Evolutionary conservation across 2,797 vertebrate species (phyloP).

Genomic region (Ammospiza maritima): DNA sequence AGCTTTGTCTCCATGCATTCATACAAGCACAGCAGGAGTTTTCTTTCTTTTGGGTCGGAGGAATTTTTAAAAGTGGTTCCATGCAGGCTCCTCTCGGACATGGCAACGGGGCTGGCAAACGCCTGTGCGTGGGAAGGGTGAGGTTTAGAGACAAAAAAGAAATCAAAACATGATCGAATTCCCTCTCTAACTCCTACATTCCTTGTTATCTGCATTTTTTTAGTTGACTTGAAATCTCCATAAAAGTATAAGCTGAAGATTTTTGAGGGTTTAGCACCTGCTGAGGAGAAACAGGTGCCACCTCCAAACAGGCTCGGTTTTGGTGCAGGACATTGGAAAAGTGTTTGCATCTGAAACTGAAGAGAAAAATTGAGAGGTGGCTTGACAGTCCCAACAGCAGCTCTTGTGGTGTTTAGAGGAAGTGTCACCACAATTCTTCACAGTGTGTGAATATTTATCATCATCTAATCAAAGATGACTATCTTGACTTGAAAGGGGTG

Average conservation of each 20-base stretch:
- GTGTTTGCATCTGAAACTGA: neutral
- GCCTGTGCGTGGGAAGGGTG: neutral
- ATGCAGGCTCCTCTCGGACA: neutral
- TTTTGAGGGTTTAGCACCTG: neutral
- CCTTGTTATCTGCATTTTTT: slow-evolving; percentile 30
- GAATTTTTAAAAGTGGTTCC: slow-evolving; percentile 48
- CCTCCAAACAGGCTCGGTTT: neutral
- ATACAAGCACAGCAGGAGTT: slow-evolving; percentile 65
- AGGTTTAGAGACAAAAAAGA: neutral
- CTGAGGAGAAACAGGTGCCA: slow-evolving; percentile 26
- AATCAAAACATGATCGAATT: neutral
- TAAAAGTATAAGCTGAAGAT: slow-evolving; percentile 27
- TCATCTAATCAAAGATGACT: neutral
- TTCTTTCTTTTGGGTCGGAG: slow-evolving; percentile 41
- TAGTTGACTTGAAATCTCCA: slow-evolving; percentile 34
- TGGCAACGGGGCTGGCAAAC: neutral
- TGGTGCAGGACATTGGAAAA: neutral
- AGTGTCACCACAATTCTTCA: neutral
- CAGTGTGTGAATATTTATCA: neutral
- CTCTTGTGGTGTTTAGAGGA: slow-evolving; percentile 19
- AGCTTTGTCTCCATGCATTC: slow-evolving; percentile 59
- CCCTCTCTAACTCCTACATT: slow-evolving; percentile 28
- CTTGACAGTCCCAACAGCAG: slow-evolving; percentile 24
- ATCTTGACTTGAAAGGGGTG: slow-evolving; percentile 21
- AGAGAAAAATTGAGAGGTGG: slow-evolving; percentile 14